phyloP scores from a whole-genome alignment of 2,113 vertebrate species.

The Carettochelys insculpta region DNA sequence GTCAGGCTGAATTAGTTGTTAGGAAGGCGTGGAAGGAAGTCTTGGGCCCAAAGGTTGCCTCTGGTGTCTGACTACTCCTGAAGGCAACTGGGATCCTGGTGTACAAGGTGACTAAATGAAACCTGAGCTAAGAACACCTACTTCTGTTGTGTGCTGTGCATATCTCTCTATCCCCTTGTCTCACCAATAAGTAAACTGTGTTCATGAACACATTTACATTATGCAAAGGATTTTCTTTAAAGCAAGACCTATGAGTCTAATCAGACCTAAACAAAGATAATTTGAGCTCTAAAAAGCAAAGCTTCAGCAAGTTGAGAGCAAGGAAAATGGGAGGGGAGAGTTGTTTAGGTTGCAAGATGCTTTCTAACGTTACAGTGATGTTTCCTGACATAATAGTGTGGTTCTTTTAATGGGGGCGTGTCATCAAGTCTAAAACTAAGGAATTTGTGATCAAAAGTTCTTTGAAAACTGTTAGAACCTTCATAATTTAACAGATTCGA shows the following conservation, averaged over 20 bases:
- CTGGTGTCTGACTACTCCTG: neutral
- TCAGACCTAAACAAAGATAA: neutral
- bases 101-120: neutral
- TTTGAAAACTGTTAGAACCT: neutral
- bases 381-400: neutral
- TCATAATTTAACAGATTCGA: neutral
- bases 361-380: neutral
- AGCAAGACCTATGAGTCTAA: neutral
- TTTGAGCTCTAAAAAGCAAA: neutral
- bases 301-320: neutral
- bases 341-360: neutral
- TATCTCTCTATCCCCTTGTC: no score
- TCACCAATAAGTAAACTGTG: neutral
- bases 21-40: neutral
- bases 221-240: neutral
- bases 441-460: neutral
- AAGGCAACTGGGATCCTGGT: neutral
- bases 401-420: neutral
- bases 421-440: neutral
- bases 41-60: neutral
- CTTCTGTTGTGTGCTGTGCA: neutral
- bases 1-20: neutral
- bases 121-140: fast-evolving
- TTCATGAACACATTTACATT: neutral
- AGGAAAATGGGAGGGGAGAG: neutral